Evolutionary conservation across 2,113 vertebrate genomes (phyloP).

Genomic region (Macheiramphus alcinus): DNA sequence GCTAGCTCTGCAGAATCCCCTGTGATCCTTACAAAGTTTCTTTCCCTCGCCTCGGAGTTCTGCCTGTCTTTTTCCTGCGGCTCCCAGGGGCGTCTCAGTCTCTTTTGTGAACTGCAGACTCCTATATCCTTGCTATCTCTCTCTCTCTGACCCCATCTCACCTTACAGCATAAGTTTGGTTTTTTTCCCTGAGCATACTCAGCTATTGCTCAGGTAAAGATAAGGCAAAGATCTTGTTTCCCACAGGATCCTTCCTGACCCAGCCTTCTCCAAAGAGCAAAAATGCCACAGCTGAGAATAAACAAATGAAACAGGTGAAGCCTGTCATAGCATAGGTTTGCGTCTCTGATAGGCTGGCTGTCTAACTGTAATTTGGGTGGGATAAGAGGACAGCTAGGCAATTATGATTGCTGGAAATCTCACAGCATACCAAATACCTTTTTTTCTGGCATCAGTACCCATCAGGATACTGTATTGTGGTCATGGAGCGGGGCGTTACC

Average conservation of each 20-base stretch:
- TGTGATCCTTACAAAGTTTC: not conserved
- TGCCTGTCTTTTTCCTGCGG: not conserved
- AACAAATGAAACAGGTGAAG: not conserved
- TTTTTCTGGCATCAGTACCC: not conserved
- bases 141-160: not conserved
- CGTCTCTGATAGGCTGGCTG: not conserved
- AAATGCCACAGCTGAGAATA: not conserved
- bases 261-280: not conserved
- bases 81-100: fast-evolving
- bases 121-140: not conserved
- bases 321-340: not conserved
- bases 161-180: not conserved
- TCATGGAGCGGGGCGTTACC: not conserved
- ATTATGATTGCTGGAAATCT: not conserved
- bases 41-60: not conserved
- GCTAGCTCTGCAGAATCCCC: not conserved
- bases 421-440: not conserved
- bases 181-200: not conserved
- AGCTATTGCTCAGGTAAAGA: not conserved
- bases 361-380: not conserved
- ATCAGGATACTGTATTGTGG: not conserved
- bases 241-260: not conserved
- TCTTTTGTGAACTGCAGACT: not conserved
- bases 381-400: not conserved
- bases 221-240: not conserved